Evolutionary conservation across 2,797 vertebrate genomes (phyloP), one percentile per base, ranked within the genome.

Genomic region (Lates japonicus): DNA sequence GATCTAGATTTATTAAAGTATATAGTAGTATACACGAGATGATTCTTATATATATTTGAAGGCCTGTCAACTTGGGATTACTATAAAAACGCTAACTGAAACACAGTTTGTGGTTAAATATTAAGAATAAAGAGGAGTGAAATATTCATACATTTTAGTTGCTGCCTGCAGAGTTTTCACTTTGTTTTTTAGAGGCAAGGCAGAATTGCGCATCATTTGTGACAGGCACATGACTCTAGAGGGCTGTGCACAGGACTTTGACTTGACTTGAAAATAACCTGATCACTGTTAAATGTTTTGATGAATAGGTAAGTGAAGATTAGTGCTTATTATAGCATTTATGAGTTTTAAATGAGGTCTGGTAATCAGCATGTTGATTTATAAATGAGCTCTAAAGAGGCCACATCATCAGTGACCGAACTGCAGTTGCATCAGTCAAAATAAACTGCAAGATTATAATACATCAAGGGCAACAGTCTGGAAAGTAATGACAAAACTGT

Each of bases 11-110:
- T 65, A 76, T 78, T 87, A 52, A 61, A 71, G 33, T 22, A 49
- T 25, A 44, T 76, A 41, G 80, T 69, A 52, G 69, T 71, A 79
- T 44, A 52, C 52, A 65, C 19, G n/a, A 64, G 60, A 46, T 46
- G 6, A 71, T 19, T 29, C 20, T 5, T 37, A 78, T 85, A 52
- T 57, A 88, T 78, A 83, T 78, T 84, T 86, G 66, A 87, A 77
- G 19, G 41, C 49, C 64, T 64, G 46, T 78, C 44, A 58, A 11
- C 35, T 12, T 59, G 70, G 78, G 52, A 74, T 81, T 72, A 57
- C 70, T 54, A 31, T 20, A 65, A 58, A 74, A 64, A 64, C 69
- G 39, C 46, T 14, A 31, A 49, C 25, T 72, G 31, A 29, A 82
- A 78, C 48, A 55, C 2, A 54, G 61, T 52, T 66, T 74, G 17